phyloP scores from a whole-genome alignment of 2,888 invertebrate species.

The Calliopum simillimum region DNA sequence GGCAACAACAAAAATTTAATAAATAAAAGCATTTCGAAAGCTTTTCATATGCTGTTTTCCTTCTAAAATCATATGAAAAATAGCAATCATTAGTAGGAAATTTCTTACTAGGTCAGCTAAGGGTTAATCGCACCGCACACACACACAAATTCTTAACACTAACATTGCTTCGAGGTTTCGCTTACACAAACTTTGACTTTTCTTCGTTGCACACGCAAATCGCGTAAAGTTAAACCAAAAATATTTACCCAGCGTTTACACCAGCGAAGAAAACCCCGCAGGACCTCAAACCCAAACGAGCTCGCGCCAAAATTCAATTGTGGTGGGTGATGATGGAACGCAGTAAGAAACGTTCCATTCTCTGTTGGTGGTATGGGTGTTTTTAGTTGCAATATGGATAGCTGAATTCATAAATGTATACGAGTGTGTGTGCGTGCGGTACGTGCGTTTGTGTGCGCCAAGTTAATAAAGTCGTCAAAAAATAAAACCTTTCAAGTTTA shows the following conservation, averaged over 20 bases:
- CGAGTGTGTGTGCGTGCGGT: slow-evolving; percentile 5
- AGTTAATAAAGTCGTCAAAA: slow-evolving; percentile 60
- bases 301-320: slow-evolving; percentile 36
- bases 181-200: slow-evolving; percentile 61
- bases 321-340: slow-evolving; percentile 29
- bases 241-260: slow-evolving; percentile 53
- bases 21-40: neutral
- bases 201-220: slow-evolving; percentile 46
- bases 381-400: slow-evolving; percentile 31
- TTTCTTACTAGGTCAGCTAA: no score
- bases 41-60: no score
- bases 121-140: no score
- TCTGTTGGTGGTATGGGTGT: slow-evolving; percentile 35
- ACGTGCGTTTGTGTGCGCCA: slow-evolving; percentile 42
- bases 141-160: neutral
- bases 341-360: slow-evolving; percentile 24
- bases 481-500: slow-evolving; percentile 43
- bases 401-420: neutral
- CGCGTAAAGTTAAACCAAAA: slow-evolving; percentile 60
- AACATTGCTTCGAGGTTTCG: slow-evolving; percentile 40
- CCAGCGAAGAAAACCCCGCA: neutral
- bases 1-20: slow-evolving; percentile 9
- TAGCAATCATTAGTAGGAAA: no score
- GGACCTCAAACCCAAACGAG: slow-evolving; percentile 8
- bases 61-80: no score